Base-by-base conservation (phyloP, 1,140 invertebrate species). In the Lineus longissimus region DNA sequence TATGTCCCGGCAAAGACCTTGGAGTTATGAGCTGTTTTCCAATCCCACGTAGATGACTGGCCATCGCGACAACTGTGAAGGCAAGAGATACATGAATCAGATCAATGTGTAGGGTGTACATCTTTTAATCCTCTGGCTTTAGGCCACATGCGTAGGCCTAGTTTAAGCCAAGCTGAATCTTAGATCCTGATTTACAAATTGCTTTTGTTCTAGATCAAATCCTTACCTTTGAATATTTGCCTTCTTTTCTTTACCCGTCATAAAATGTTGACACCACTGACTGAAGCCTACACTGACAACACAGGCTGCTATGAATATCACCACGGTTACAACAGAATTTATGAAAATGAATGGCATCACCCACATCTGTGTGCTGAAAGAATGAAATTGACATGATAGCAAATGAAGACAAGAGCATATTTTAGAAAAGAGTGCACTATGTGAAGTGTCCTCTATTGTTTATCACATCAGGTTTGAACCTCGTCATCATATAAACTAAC, bases 311-410 rank as follows among this genome's bases (percentile, higher is more conserved):
- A 75, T 63, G 33, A 75, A 65, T 1, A 61, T 57, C 1, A 63
- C 29, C 7, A 67, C 25, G 6, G 63, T 47, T 15, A 72, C n/a
- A 11, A 72, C 19, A 11, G 65, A 56, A 55, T 72, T 73, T 0
- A 66, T 30, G 11, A 73, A 22, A n/a, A 72, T 62, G 55, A 73
- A 75, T 27, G 73, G 73, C 61, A 73, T 68, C n/a, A 75, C 68
- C 69, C 71, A 72, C 73, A 75, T 73, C 66, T 73, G 68, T 27
- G 70, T 65, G 29, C 73, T 75, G 64, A 40, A 67, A 67, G 23
- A 57, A 23, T 54, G 57, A 55, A 54, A 33, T 2, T 15, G 23
- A n/a, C 33, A 64, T n/a, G 17, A 4, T 27, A 55, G 27, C 2
- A 4, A 2, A 55, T 55, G 1, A 13, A 55, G 51, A 23, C 51